phyloP scores from a whole-genome alignment of 2,888 invertebrate genomes.

The Lampropteryx suffumata region DNA sequence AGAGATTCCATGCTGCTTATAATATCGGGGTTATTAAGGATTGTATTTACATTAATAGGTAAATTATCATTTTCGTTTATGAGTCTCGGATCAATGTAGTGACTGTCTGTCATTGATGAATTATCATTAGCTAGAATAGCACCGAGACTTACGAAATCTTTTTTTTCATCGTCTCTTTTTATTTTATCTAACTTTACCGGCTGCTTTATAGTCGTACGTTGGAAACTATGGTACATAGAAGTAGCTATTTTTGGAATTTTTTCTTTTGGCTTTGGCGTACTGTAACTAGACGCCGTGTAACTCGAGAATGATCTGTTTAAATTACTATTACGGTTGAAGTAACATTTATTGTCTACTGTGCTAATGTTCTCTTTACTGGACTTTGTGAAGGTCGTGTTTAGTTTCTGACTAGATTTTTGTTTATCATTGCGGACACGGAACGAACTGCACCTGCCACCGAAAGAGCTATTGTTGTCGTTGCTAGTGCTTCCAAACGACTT shows the following conservation, averaged over 20 bases:
- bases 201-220: slow-evolving; percentile 69
- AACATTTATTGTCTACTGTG: slow-evolving; percentile 56
- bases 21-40: slow-evolving; percentile 77
- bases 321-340: slow-evolving; percentile 67
- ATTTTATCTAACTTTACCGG: slow-evolving; percentile 76
- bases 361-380: slow-evolving; percentile 78
- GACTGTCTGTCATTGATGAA: slow-evolving; percentile 76
- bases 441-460: slow-evolving; percentile 73
- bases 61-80: slow-evolving; percentile 89
- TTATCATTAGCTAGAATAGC: slow-evolving; percentile 68
- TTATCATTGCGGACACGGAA: slow-evolving; percentile 62
- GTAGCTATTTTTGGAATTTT: slow-evolving; percentile 77
- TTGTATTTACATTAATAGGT: slow-evolving; percentile 81
- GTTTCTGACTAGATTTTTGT: slow-evolving; percentile 67
- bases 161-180: slow-evolving; percentile 65
- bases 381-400: slow-evolving; percentile 75
- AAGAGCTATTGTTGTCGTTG: slow-evolving; percentile 59
- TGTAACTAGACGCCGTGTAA: slow-evolving; percentile 70
- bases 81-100: slow-evolving; percentile 82
- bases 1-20: slow-evolving; percentile 80
- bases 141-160: slow-evolving; percentile 76
- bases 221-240: slow-evolving; percentile 76
- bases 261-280: slow-evolving; percentile 74
- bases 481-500: slow-evolving; percentile 75
- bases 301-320: slow-evolving; percentile 74